Base-by-base conservation (phyloP, 2,797 vertebrate genomes). In the Hydrolagus colliei region DNA sequence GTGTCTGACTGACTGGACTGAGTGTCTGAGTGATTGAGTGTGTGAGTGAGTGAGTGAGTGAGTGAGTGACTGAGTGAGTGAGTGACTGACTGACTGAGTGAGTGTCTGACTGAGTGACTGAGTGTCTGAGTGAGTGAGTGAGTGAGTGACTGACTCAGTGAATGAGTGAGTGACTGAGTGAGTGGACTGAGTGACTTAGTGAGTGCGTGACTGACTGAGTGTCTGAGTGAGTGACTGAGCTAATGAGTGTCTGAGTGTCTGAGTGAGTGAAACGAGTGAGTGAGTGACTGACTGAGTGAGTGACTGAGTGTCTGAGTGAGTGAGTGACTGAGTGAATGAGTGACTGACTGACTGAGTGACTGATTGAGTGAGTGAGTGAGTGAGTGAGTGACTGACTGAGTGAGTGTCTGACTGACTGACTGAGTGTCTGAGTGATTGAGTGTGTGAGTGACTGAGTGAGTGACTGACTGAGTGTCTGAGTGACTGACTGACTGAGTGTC, bases 341-440 rank as follows among this genome's bases (percentile, higher is more conserved):
- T 75, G 73, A 75, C 73, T 75, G 73, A 75, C 6, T 75, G 73
- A 75, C 18, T 75, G 73, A 75, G n/a, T n/a, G n/a, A n/a, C n/a
- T n/a, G n/a, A n/a, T n/a, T n/a, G n/a, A n/a, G n/a, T n/a, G n/a
- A n/a, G 6, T 75, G 73, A 75, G 6, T 75, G 73, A 75, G 16
- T 7, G 73, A 75, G 6, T 75, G 73, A 7, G 6, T 75, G 73
- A 75, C 18, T 75, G 73, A 75, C 6, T 75, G 73, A 14, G 6
- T 75, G 73, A 75, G 16, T 75, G 73, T 7, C 73, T 75, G n/a
- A n/a, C n/a, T n/a, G n/a, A n/a, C n/a, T n/a, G n/a, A n/a, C n/a
- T n/a, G n/a, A n/a, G n/a, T n/a, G n/a, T n/a, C n/a, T n/a, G n/a
- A n/a, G n/a, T n/a, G n/a, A n/a, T n/a, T n/a, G n/a, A n/a, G n/a